Conservation (phyloP, 2,113 vertebrate species). For the Neopipo cinnamomea region DNA sequence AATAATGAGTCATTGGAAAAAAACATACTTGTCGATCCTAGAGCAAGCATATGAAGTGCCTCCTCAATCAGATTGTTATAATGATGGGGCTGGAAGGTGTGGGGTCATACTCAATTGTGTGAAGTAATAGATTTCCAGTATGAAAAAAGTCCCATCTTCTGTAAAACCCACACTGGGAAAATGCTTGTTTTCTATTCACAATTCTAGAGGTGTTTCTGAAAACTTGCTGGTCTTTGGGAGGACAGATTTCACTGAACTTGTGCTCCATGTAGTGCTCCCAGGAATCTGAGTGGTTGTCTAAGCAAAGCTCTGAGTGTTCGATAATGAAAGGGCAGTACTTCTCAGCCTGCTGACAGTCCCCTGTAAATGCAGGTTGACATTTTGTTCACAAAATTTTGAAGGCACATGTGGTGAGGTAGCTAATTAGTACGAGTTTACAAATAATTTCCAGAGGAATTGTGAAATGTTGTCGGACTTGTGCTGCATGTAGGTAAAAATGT, state of each 20-base stretch:
- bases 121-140: not conserved
- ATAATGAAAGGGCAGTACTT: not conserved
- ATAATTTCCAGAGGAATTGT: conserved; percentile 19
- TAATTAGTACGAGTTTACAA: not conserved
- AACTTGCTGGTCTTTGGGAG: not conserved
- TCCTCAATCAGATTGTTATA: not conserved
- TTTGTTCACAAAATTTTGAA: not conserved
- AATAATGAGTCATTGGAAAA: not conserved
- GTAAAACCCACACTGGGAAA: not conserved
- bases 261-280: conserved; percentile 7
- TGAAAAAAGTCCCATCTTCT: not conserved
- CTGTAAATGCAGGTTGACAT: not conserved
- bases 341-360: not conserved
- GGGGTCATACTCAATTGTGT: not conserved
- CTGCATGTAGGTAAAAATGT: conserved; percentile 31
- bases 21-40: not conserved
- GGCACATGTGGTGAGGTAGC: not conserved
- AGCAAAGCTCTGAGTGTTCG: not conserved
- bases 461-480: conserved; percentile 4
- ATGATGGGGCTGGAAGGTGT: not conserved
- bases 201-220: not conserved
- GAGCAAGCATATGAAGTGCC: not conserved
- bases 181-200: not conserved
- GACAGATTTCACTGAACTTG: conserved; percentile 19
- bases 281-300: not conserved